Base-by-base conservation (phyloP, 2,113 vertebrate species). In the Sinocyclocheilus anophthalmus region DNA sequence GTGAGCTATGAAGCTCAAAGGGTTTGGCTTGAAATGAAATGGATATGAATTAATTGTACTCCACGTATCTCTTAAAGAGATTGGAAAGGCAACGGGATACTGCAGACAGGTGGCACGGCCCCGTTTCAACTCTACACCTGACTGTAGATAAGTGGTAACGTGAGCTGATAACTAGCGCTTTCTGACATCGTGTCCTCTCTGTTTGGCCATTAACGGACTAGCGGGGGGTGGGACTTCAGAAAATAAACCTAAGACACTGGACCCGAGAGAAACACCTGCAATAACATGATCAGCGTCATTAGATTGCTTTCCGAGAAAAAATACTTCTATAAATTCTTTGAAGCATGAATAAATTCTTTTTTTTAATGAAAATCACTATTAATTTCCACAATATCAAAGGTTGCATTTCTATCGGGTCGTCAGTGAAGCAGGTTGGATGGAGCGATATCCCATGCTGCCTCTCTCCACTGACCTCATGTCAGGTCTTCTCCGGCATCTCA, bases 71-170 rank as follows among this genome's bases (percentile, higher is more conserved):
- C 92, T 92, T 93, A 93, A 94, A 94, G 93, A 93, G 92, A 94
- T 94, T 94, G 92, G 93, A 94, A 94, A 93, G 89, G 93, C 90
- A 95, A 96, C 91, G 90, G 91, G 94, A 95, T 93, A 94, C 89
- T 81, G 91, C 90, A 90, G 90, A 92, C 94, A 95, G 94, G 93
- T 95, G 94, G 94, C 90, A 86, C 79, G 83, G 90, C 88, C 90
- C 92, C 91, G 91, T 92, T 92, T 93, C 91, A 92, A 11, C 45
- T 48, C 45, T 12, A 48, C 45, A 48, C 45, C 45, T 48, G 10
- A 11, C 45, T 12, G 45, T 42, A 42, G 42, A 42, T 42, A 42
- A 93, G 93, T 90, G 91, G 94, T 93, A 95, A 96, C 87, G 86
- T 88, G 94, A 95, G 90, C 93, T 91, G 92, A 94, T 93, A 92